phyloP scores from a whole-genome alignment of 2,797 vertebrate species.

The Helicolenus hilgendorfi region DNA sequence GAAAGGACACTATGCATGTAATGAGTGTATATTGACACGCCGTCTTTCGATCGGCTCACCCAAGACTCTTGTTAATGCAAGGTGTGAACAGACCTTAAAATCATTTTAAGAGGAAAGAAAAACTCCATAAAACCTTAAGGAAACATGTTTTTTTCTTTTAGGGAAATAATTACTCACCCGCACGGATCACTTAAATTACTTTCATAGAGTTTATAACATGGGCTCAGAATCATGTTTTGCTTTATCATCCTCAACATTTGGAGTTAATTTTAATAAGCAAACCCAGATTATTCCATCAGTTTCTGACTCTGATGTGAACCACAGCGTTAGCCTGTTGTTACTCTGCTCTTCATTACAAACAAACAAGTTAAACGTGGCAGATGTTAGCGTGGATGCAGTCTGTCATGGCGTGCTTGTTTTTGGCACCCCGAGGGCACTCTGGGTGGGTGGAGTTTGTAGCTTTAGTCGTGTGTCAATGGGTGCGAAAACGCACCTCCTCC shows the following conservation, averaged over 20 bases:
- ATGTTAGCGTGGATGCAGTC: constrained; percentile 69
- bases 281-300: neutral
- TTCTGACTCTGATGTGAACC: neutral
- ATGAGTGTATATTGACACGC: too few relatives aligned
- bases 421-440: constrained; percentile 28
- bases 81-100: too few relatives aligned
- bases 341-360: constrained; percentile 3
- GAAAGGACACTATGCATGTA: too few relatives aligned
- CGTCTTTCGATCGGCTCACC: too few relatives aligned
- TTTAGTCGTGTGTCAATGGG: neutral
- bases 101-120: too few relatives aligned
- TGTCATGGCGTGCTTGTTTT: constrained; percentile 37
- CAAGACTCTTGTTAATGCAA: too few relatives aligned
- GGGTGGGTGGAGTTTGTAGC: constrained; percentile 37
- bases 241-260: neutral
- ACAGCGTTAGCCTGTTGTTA: constrained; percentile 22
- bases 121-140: too few relatives aligned
- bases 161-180: neutral
- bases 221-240: neutral
- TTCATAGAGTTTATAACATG: neutral
- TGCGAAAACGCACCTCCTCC: neutral
- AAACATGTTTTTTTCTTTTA: neutral
- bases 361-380: constrained; percentile 21
- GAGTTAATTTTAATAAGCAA: constrained; percentile 13
- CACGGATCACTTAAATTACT: neutral